Evolutionary conservation across 2,888 invertebrate genomes (phyloP), one percentile per base, ranked within the genome.

Genomic region (Tachina lurida): DNA sequence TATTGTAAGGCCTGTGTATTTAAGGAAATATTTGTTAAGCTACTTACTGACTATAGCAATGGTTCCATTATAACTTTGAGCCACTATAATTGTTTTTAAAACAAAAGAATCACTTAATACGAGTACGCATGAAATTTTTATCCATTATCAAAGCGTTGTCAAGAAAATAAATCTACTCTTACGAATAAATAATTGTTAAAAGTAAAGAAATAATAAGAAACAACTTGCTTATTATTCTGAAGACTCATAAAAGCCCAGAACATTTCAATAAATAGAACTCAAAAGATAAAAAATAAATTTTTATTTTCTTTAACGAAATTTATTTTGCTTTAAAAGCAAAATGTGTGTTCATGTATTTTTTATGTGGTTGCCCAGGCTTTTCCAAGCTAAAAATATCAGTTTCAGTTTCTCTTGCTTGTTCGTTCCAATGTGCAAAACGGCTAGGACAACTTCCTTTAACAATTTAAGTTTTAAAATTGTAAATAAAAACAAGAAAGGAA

Each of bases 81-180:
- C 31, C 9, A 17, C 17, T 17, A 10, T 17, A 10, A 9, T 17
- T 52, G 17, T 52, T 52, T 52, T 52, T 9, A 1, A 52, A 17
- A 52, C 19, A 52, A 63, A 22, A 19, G 58, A 12, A 68, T 77
- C 19, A 60, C 49, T 43, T 31, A 62, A 70, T 71, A 71, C 56
- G 47, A 62, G 62, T 71, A 71, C 56, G 47, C 63, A 73, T 56
- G 12, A 58, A 65, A 73, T 65, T 31, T 73, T 62, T 19, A 10
- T 47, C n/a, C 31, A 71, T 78, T 71, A 54, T 63, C 52, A 62
- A 56, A 60, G 58, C 49, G 10, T n/a, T 70, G 52, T 56, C 63
- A 39, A 71, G 45, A 47, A 54, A 63, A 71, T 65, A 58, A 73
- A 65, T 73, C 15, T 49, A 58, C n/a, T 49, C n/a, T 73, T 80